Base-by-base conservation (phyloP, 2,113 vertebrate species). In the Suncus etruscus region DNA sequence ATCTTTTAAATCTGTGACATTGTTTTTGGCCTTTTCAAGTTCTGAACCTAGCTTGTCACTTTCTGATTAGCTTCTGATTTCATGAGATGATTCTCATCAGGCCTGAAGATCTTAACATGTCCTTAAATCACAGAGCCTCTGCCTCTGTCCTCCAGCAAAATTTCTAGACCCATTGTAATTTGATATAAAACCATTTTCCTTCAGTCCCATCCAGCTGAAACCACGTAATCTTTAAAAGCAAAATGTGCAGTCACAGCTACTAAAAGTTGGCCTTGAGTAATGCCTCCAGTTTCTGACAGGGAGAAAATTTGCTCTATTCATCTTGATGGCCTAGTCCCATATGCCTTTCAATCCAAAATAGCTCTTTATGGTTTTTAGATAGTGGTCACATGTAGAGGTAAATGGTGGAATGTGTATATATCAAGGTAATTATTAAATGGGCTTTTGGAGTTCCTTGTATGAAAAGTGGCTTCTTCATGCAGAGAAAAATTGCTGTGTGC, bases 141-240 rank as follows among this genome's bases (percentile, higher is more conserved):
- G 48, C 50, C 75, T 69, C 47, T n/a, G 81, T 39, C 77, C 39
- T 12, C 51, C 68, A 29, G 31, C 47, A 81, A 22, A 70, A 22
- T 79, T 91, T 66, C 50, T 58, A 72, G 39, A 18, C 18, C 84
- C 31, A n/a, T 78, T 82, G 73, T 90, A 88, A 73, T 80, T 86
- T 95, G 76, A 92, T 95, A 94, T 94, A 39, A 93, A 86, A 78
- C 50, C 16, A 89, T 82, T 93, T 90, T 83, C 48, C 32, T 70
- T 84, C 50, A 29, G 73, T 72, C 24, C 66, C 16, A 84, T 87
- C 4, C 32, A 48, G 61, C 81, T 86, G 76, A 92, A 94, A 91
- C 20, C 48, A 81, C 84, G 48, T 50, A n/a, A 27, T 89, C 61
- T 82, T 82, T 90, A 16, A 87, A 86, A 78, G 48, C 70, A 63